A percentile compares a stretch with the other conserved stretches of the same genome.
These are phyloP conservation scores for Promerops cafer DNA, from an alignment of 2,113 vertebrate species.

Conservation along the genomic window DNA sequence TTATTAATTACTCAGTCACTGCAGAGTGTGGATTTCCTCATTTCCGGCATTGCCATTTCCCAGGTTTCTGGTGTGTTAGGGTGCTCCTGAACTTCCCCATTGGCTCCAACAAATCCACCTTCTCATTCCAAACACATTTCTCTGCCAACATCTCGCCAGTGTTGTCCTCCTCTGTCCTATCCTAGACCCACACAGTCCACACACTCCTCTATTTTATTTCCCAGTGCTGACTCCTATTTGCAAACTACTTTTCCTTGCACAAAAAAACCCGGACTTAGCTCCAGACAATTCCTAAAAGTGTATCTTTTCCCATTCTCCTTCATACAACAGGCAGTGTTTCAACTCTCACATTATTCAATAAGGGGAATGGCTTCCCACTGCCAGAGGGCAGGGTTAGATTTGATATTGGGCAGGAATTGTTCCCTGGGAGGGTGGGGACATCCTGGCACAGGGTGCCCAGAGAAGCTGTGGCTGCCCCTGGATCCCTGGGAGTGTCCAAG, in stretches of 20 bases:
- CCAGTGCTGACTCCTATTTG: background rate
- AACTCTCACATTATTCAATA: background rate
- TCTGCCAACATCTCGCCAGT: background rate
- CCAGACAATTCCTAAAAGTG: background rate
- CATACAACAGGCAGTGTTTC: background rate
- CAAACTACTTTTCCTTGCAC: background rate
- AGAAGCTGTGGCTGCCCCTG: background rate
- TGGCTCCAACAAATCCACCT: background rate
- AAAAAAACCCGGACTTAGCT: background rate
- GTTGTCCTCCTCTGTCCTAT: background rate
- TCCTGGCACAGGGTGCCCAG: background rate
- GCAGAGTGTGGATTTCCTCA: background rate
- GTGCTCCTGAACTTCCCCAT: background rate
- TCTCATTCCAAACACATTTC: background rate
- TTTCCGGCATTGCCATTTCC: background rate
- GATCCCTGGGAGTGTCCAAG: background rate
- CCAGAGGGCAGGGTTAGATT: rapidly evolving
- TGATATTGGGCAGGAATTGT: background rate
- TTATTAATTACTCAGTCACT: background rate
- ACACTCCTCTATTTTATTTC: background rate
- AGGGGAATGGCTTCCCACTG: background rate
- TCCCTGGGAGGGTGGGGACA: rapidly evolving
- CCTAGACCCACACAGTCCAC: background rate
- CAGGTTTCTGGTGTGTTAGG: background rate
- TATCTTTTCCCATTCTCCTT: background rate